Evolutionary conservation across 2,113 vertebrate genomes (phyloP).

Genomic region (Prunella fulvescens): DNA sequence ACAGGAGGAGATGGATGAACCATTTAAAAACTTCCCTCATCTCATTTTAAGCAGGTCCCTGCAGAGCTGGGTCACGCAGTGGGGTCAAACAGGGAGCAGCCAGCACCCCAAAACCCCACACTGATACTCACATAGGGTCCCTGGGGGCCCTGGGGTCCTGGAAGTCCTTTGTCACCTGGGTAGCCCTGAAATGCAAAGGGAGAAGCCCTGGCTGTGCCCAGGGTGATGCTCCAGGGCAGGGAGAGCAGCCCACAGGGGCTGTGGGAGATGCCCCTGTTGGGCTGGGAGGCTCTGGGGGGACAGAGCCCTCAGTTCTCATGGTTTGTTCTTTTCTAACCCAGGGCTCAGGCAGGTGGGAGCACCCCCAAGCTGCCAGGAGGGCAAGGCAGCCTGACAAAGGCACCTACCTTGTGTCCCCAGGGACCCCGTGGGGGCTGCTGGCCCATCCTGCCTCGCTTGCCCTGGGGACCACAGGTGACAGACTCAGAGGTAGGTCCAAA

Average conservation of each 20-base stretch:
- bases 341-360: not conserved
- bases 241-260: not conserved
- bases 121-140: conserved; percentile 78
- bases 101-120: not conserved
- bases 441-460: conserved; percentile 82
- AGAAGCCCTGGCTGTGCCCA: not conserved
- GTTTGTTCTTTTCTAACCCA: rapidly evolving
- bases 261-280: not conserved
- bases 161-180: conserved; percentile 68
- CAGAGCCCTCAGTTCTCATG: not conserved
- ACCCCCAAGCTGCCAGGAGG: not conserved
- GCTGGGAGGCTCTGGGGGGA: not conserved
- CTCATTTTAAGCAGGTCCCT: rapidly evolving
- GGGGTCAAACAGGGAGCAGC: not conserved
- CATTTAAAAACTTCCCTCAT: not conserved
- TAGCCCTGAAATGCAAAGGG: conserved; percentile 69
- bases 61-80: not conserved
- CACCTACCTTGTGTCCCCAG: conserved; percentile 80
- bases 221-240: not conserved
- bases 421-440: conserved; percentile 72
- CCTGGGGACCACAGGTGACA: conserved; percentile 58
- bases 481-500: not conserved
- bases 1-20: not conserved
- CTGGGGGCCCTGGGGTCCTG: conserved; percentile 74
- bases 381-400: not conserved